These are phyloP conservation scores for Ceyx erithaca DNA, from an alignment of 2,797 vertebrate genomes.

Conservation along the genomic window DNA sequence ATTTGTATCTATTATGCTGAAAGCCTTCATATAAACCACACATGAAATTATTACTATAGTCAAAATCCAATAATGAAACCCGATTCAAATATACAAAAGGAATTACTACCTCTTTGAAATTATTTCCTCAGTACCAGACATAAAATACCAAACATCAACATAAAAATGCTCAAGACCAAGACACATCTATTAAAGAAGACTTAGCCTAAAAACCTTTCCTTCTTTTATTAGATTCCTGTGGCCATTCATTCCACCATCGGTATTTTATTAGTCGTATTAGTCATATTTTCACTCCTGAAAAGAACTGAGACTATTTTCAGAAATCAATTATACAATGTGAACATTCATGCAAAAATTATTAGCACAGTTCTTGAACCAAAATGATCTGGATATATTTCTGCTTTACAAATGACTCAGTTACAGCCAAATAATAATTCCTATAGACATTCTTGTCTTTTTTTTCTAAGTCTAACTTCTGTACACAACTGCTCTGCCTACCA, in stretches of 20 bases:
- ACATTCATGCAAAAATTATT: neutral
- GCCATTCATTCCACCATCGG: fast-evolving
- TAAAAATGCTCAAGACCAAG: neutral
- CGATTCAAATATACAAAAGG: neutral
- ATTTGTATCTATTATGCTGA: neutral
- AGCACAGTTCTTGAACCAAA: neutral
- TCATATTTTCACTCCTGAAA: neutral
- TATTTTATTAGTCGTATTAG: neutral
- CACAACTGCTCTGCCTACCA: neutral
- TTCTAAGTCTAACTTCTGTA: neutral
- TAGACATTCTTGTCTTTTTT: neutral
- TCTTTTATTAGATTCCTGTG: neutral
- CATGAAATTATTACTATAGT: neutral
- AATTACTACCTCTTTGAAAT: neutral
- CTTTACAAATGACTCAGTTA: neutral
- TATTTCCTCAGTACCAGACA: neutral
- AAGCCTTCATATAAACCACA: neutral
- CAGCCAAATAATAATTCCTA: neutral
- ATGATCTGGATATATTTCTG: neutral
- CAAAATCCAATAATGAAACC: neutral
- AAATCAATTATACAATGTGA: neutral
- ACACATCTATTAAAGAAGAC: neutral
- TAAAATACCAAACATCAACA: neutral
- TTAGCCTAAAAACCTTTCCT: neutral
- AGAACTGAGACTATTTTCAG: neutral